Evolutionary conservation across 2,113 vertebrate species (phyloP).

Genomic region (Dendrocopos noguchii): DNA sequence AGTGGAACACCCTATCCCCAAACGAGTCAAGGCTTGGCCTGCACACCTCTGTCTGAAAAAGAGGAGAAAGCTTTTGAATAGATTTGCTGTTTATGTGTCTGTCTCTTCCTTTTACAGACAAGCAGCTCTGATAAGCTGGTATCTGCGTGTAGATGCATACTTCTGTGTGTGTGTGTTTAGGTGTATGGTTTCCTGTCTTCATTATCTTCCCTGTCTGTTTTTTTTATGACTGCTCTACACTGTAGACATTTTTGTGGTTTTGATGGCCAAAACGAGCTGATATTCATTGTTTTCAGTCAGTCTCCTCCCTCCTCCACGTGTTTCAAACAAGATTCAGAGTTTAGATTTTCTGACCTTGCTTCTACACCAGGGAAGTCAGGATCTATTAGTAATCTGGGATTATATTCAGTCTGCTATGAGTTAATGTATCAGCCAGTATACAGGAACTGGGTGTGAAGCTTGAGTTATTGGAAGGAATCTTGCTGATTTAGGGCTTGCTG

Average conservation of each 20-base stretch:
- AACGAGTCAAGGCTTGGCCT: conserved; percentile 71
- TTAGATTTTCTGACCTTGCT: neutral
- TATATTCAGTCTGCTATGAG: neutral
- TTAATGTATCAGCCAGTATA: accelerated
- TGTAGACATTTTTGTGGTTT: conserved; percentile 67
- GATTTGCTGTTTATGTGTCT: conserved; percentile 51
- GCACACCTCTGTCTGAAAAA: conserved; percentile 60
- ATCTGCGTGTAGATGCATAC: neutral
- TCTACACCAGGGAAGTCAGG: neutral
- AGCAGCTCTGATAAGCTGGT: neutral
- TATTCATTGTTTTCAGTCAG: neutral
- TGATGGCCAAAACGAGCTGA: conserved; percentile 32
- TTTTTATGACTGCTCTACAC: conserved; percentile 47
- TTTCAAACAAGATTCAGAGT: neutral
- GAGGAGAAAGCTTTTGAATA: conserved; percentile 21
- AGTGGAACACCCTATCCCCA: conserved; percentile 65
- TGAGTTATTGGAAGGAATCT: neutral
- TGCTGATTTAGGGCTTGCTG: neutral
- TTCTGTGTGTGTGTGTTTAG: conserved; percentile 5
- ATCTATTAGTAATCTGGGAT: neutral
- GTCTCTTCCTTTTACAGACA: conserved; percentile 38
- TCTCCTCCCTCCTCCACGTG: accelerated
- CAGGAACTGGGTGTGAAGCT: neutral
- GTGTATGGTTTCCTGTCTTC: conserved; percentile 24
- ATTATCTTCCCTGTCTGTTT: conserved; percentile 35